These are phyloP conservation scores for Dioctria rufipes DNA, from an alignment of 2,888 invertebrate species.

Conservation along the genomic window DNA sequence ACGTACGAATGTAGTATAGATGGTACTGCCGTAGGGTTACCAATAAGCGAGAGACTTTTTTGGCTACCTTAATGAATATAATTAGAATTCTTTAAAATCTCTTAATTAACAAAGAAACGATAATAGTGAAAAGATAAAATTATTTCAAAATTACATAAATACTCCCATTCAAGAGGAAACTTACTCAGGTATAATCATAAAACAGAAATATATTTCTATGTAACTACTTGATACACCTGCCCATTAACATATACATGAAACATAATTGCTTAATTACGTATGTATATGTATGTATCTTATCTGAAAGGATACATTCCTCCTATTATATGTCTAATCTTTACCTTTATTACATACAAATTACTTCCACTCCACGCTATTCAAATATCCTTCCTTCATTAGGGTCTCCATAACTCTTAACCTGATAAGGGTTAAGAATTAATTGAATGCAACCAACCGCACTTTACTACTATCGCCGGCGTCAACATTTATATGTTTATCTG, in stretches of 20 bases:
- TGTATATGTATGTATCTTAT: not conserved
- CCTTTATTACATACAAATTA: slow-evolving; percentile 11
- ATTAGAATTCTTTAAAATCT: no score
- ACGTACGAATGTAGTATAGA: no score
- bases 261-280: no score
- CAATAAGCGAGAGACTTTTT: no score
- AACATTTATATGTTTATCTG: not conserved
- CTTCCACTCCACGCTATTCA: not conserved
- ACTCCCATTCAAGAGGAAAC: no score
- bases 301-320: not conserved
- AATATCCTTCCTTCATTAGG: not conserved
- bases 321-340: not conserved
- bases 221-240: not conserved
- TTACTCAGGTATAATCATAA: no score
- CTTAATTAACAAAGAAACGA: no score
- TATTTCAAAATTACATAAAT: no score
- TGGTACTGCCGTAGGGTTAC: no score
- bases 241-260: not conserved
- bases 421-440: slow-evolving; percentile 22
- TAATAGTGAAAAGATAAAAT: no score
- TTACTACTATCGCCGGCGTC: not conserved
- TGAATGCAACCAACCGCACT: slow-evolving; percentile 13
- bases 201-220: no score
- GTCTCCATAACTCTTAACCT: slow-evolving; percentile 11
- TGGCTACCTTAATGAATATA: no score